These are phyloP conservation scores for Chrysolina americana DNA, from an alignment of 2,888 invertebrate species.

Conservation along the genomic window DNA sequence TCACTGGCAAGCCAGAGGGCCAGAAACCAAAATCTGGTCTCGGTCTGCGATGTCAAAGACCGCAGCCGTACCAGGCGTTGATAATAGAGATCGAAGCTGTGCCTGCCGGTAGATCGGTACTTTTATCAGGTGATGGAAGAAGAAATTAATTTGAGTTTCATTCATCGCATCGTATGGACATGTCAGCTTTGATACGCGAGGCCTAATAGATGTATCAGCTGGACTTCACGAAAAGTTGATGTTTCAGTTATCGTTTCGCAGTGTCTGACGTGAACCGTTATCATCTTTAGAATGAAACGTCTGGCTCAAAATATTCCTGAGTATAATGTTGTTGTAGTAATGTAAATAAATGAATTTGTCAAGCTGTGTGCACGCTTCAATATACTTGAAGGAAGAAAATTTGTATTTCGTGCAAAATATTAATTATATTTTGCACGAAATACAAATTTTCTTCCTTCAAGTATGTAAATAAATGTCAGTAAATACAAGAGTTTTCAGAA, in stretches of 20 bases:
- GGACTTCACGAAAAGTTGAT: not conserved
- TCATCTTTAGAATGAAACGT: not conserved
- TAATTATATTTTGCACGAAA: no score
- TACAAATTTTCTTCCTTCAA: no score
- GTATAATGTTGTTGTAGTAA: no score
- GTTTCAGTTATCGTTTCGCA: conserved; percentile 2
- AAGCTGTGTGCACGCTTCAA: no score
- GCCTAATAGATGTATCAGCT: conserved; percentile 3
- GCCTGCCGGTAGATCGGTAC: not conserved
- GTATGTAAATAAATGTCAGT: no score
- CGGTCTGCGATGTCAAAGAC: not conserved
- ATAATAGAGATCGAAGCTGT: conserved; percentile 6
- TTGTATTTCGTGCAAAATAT: no score
- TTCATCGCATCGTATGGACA: not conserved
- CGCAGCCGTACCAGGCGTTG: not conserved
- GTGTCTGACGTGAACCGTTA: not conserved
- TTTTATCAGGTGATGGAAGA: not conserved
- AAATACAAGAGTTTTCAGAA: no score
- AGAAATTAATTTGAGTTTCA: conserved; percentile 2
- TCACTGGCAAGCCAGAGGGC: not conserved
- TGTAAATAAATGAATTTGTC: no score
- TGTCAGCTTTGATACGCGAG: not conserved
- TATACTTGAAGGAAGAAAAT: no score
- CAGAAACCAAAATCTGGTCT: not conserved
- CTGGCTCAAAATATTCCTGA: no score